These are phyloP conservation scores for Rhea pennata DNA, from an alignment of 2,113 vertebrate species.

Conservation along the genomic window DNA sequence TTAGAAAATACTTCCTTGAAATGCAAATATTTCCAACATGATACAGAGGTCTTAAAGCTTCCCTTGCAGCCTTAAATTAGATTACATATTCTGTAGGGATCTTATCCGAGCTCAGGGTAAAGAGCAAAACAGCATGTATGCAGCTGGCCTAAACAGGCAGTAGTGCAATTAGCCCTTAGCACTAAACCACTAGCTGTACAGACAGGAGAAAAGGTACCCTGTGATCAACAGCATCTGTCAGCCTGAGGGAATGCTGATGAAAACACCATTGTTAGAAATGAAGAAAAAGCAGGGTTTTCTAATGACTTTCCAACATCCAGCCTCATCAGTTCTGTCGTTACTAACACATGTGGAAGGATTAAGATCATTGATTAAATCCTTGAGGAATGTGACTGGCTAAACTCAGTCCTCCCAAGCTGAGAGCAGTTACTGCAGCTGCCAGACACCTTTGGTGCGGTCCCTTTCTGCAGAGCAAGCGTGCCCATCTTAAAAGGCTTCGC, in stretches of 20 bases:
- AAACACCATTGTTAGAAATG: background rate
- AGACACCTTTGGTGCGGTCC: background rate
- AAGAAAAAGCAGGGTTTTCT: too few species aligned
- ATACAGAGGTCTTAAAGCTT: background rate
- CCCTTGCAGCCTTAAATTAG: background rate
- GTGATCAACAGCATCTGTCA: background rate
- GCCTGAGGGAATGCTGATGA: background rate
- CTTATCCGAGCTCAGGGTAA: accelerated
- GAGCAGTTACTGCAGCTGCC: background rate
- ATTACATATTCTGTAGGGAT: background rate
- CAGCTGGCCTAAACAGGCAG: background rate
- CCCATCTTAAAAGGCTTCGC: accelerated
- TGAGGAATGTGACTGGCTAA: background rate
- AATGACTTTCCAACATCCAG: background rate
- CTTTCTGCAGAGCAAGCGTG: accelerated
- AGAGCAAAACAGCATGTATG: accelerated
- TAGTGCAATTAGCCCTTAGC: accelerated
- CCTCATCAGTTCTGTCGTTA: accelerated
- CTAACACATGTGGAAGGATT: accelerated
- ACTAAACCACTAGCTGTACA: accelerated
- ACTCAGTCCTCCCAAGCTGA: background rate
- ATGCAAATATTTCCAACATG: background rate
- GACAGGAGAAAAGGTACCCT: background rate
- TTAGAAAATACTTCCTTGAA: background rate
- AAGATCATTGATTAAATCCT: background rate